phyloP scores from a whole-genome alignment of 2,888 invertebrate genomes.

The Meteorus cinctellus region DNA sequence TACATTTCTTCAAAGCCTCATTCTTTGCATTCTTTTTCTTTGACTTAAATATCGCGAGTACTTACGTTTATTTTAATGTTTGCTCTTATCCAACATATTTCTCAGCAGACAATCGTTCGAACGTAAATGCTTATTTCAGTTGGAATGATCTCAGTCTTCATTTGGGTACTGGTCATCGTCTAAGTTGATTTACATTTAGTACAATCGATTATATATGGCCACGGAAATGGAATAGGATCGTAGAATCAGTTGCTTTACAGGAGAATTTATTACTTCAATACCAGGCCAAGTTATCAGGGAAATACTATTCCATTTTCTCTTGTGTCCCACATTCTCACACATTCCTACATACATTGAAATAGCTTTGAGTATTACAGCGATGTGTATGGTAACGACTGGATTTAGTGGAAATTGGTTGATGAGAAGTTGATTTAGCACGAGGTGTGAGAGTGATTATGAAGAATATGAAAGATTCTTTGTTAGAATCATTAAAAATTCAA shows the following conservation, averaged over 20 bases:
- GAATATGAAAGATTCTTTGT: background rate
- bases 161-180: slow-evolving; percentile 15
- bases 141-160: background rate
- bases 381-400: background rate
- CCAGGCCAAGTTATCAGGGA: slow-evolving; percentile 9
- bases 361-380: background rate
- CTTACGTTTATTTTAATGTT: background rate
- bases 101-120: background rate
- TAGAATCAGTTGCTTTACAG: background rate
- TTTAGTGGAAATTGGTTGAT: background rate
- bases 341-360: background rate
- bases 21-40: background rate
- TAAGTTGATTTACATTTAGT: slow-evolving; percentile 22
- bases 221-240: slow-evolving; percentile 18
- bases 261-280: slow-evolving; percentile 29
- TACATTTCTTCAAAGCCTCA: background rate
- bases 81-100: background rate
- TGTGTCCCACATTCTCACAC: background rate
- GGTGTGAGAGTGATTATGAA: background rate
- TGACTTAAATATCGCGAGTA: background rate
- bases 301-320: slow-evolving; percentile 13
- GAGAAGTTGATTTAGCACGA: background rate
- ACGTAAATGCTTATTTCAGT: background rate
- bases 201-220: slow-evolving; percentile 6
- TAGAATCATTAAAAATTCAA: background rate